Conservation (phyloP, 1,140 invertebrate genomes). For the Plectrocnemia conspersa region DNA sequence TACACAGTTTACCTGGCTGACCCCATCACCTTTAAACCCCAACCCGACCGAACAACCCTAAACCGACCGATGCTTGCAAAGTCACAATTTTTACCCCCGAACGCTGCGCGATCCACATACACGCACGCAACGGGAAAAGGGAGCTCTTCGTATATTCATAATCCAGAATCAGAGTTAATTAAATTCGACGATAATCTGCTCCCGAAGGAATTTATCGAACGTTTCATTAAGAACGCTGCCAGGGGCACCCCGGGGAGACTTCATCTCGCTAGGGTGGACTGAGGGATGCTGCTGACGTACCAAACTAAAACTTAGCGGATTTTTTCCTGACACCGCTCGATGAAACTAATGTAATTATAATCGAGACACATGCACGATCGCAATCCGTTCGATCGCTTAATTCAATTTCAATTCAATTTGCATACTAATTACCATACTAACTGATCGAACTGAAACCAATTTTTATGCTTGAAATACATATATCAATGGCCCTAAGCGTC, state of each 20-base stretch:
- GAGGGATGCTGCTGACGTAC: slow-evolving; percentile 22
- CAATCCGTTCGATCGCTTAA: too few relatives aligned
- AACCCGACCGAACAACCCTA: not conserved
- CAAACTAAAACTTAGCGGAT: not conserved
- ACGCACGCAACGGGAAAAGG: not conserved
- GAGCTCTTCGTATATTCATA: slow-evolving; percentile 18
- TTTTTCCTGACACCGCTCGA: too few relatives aligned
- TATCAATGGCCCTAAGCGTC: too few relatives aligned
- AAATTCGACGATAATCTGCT: slow-evolving; percentile 25
- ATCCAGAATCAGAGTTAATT: slow-evolving; percentile 25
- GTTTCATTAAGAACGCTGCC: slow-evolving; percentile 22
- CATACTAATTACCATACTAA: too few relatives aligned
- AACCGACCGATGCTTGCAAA: not conserved
- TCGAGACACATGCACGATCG: too few relatives aligned
- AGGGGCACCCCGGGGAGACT: slow-evolving; percentile 13
- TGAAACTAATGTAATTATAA: too few relatives aligned
- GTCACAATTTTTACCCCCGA: not conserved
- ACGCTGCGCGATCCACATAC: not conserved
- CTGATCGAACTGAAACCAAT: too few relatives aligned
- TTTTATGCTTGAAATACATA: too few relatives aligned
- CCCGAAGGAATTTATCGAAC: slow-evolving; percentile 25
- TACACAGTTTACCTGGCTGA: slow-evolving; percentile 25
- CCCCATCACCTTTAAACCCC: slow-evolving; percentile 11
- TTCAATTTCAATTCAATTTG: too few relatives aligned
- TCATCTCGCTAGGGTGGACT: not conserved